Evolutionary conservation across 2,113 vertebrate genomes (phyloP).

Genomic region (Corythoichthys intestinalis): DNA sequence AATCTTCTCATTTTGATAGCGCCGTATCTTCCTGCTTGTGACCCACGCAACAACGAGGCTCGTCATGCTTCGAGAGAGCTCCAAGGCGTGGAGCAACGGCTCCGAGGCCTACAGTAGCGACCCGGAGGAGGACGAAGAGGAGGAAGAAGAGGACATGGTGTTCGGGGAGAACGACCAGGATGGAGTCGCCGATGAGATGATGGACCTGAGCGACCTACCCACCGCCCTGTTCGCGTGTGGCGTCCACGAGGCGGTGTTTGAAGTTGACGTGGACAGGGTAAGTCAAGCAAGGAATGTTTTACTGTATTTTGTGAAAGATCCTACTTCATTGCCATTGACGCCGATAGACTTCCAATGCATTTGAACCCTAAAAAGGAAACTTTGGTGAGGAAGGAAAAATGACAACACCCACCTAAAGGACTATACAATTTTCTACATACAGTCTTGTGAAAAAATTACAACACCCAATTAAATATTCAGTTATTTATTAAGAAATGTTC

Average conservation of each 20-base stretch:
- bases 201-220: conserved; percentile 91
- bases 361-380: no score
- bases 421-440: no score
- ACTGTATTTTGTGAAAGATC: not conserved
- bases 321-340: no score
- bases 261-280: conserved; percentile 83
- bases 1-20: conserved; percentile 8
- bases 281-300: conserved; percentile 25
- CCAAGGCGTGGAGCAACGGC: conserved; percentile 83
- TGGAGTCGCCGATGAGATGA: conserved; percentile 79
- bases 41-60: conserved; percentile 5
- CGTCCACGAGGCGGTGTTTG: conserved; percentile 84
- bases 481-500: no score
- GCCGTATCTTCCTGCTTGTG: conserved; percentile 8
- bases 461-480: no score
- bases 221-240: conserved; percentile 87
- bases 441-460: no score
- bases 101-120: conserved; percentile 88
- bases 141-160: conserved; percentile 78
- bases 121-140: conserved; percentile 74
- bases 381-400: no score
- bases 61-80: conserved; percentile 80
- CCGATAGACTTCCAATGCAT: no score
- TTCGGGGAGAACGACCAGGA: conserved; percentile 87
- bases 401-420: no score